These are phyloP conservation scores for Limnephilus rhombicus DNA, from an alignment of 2,888 invertebrate genomes.

Conservation along the genomic window DNA sequence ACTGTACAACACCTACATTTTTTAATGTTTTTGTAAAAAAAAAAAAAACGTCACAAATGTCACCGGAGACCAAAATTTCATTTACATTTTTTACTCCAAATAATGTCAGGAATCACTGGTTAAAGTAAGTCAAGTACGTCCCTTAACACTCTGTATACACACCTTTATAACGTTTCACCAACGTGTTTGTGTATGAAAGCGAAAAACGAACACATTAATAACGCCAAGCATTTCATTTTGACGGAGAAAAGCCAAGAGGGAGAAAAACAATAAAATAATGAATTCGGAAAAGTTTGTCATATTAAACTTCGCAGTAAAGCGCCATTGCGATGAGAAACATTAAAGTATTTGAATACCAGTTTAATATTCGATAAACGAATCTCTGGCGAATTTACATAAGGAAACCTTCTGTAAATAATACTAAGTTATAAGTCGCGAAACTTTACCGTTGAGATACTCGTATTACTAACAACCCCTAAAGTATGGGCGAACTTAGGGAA, in stretches of 20 bases:
- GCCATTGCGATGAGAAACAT: background rate
- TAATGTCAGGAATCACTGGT: no score
- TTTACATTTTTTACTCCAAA: no score
- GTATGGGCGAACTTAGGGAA: background rate
- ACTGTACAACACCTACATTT: no score
- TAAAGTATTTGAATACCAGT: background rate
- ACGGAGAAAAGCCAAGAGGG: background rate
- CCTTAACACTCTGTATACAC: background rate
- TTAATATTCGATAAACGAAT: slow-evolving; percentile 1
- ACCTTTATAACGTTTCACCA: background rate
- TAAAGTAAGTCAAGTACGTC: no score
- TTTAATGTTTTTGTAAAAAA: no score
- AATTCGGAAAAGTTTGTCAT: background rate
- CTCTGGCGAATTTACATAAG: background rate
- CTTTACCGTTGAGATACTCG: background rate
- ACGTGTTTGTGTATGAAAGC: background rate
- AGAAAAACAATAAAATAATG: slow-evolving; percentile 1
- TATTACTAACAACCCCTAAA: background rate
- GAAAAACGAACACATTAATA: background rate
- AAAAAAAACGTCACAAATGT: no score
- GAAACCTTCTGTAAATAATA: background rate
- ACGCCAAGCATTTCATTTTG: background rate
- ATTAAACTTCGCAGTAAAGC: background rate
- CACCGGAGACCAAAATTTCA: no score
- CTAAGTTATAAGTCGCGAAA: background rate